These are phyloP conservation scores for Pyralis farinalis DNA, from an alignment of 2,888 invertebrate genomes.

Conservation along the genomic window DNA sequence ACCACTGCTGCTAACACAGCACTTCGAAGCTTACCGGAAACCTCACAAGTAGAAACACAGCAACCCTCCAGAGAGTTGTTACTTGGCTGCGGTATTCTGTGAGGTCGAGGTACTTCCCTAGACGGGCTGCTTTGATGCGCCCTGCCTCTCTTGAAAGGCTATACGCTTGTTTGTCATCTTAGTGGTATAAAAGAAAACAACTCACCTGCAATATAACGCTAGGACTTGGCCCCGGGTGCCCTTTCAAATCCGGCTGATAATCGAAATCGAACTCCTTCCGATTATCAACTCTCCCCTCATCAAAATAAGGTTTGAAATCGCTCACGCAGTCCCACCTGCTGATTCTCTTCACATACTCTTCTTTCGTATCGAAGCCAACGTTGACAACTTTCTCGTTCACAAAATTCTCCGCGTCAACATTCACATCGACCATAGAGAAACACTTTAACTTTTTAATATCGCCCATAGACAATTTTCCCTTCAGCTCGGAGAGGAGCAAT, in stretches of 20 bases:
- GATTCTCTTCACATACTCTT: constrained; percentile 46
- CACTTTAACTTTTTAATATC: constrained; percentile 56
- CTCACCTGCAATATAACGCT: constrained; percentile 92
- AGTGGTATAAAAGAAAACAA: too few species aligned
- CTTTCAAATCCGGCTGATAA: constrained; percentile 88
- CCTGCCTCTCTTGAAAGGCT: too few species aligned
- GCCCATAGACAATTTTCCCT: constrained; percentile 32
- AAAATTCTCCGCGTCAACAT: constrained; percentile 54
- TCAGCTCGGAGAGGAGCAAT: constrained; percentile 41
- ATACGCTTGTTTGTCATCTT: too few species aligned
- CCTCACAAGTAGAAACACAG: too few species aligned
- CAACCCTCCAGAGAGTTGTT: too few species aligned
- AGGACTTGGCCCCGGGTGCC: constrained; percentile 96
- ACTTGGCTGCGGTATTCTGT: too few species aligned
- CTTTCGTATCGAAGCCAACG: constrained; percentile 57
- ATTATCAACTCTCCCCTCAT: constrained; percentile 42
- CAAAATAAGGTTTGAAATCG: constrained; percentile 50
- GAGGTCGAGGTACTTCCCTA: too few species aligned
- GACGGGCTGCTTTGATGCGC: too few species aligned
- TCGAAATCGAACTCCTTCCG: constrained; percentile 88
- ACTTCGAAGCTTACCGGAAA: too few species aligned
- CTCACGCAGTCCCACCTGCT: constrained; percentile 24
- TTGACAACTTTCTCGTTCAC: constrained; percentile 57
- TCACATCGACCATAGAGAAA: constrained; percentile 71
- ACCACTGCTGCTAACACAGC: too few species aligned